Evolutionary conservation across 2,797 vertebrate genomes (phyloP), one percentile per base, ranked within the genome.

Genomic region (Pachyuromys duprasi): DNA sequence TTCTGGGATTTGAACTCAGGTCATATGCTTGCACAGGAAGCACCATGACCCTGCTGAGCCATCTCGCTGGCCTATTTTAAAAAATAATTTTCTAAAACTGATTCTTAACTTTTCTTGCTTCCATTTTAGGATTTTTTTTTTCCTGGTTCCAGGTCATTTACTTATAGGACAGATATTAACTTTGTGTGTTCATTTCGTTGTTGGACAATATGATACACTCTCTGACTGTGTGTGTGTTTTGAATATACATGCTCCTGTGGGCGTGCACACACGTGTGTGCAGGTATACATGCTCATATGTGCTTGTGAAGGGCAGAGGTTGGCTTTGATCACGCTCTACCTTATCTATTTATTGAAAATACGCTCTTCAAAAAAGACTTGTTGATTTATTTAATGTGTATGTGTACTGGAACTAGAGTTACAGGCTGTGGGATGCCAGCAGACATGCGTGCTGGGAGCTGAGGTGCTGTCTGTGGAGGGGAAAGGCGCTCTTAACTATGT

Each of bases 171-270:
- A 93, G 49, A 13, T 69, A 36, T 82, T 81, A 31, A 84, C 89
- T 88, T 94, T 90, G 39, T 82, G n/a, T 74, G 49, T 89, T 91
- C 91, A 60, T 82, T 96, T 96, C 75, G 7, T 36, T 79, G 5
- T 36, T 49, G 74, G 74, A 60, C 26, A 81, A 9, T 28, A 22
- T 62, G 69, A 53, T 17, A 8, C 36, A 70, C 75, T 94, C 76
- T 72, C 60, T 95, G 92, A 60, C 26, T 70, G 31, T 92, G 1
- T 31, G 31, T 55, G 79, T 8, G 14, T n/a, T 22, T 80, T 60
- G 78, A 24, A 57, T 36, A n/a, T 12, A 7, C 6, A 17, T 78
- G 26, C 31, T 26, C 42, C 24, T 69, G 67, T n/a, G 69, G 33
- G 75, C 33, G 18, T 57, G 53, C 72, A 74, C 39, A 42, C 72